Conservation (phyloP, 2,797 vertebrate genomes). For the Thalassophryne amazonica region DNA sequence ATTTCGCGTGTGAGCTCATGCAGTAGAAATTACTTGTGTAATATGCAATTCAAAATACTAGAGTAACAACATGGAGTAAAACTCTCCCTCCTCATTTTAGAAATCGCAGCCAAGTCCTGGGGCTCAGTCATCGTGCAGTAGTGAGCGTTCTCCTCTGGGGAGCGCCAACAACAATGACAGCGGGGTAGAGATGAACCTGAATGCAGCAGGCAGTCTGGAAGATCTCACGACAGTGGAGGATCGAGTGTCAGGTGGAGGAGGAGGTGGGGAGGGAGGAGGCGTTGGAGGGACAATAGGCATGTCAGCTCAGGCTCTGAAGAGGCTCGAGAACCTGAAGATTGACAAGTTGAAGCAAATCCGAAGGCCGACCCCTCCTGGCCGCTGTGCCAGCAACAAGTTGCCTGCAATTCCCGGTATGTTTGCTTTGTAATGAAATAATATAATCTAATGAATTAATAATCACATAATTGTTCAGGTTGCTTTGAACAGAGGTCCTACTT, state of each 20-base stretch:
- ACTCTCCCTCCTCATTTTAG: conserved; percentile 71
- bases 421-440: not conserved
- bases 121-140: conserved; percentile 94
- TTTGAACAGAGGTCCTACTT: not conserved
- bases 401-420: conserved; percentile 85
- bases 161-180: conserved; percentile 97
- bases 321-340: conserved; percentile 93
- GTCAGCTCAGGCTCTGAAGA: conserved; percentile 87
- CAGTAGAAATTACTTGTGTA: not conserved
- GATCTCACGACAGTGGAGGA: conserved; percentile 93
- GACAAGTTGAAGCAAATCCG: conserved; percentile 93
- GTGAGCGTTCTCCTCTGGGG: conserved; percentile 91
- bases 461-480: not conserved
- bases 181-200: conserved; percentile 96
- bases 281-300: conserved; percentile 82
- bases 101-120: conserved; percentile 94
- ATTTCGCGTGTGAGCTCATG: not conserved
- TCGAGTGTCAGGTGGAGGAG: conserved; percentile 74
- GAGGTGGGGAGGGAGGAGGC: conserved; percentile 73
- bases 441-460: too few species aligned
- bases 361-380: conserved; percentile 75
- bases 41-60: too few species aligned
- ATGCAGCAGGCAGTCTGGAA: conserved; percentile 90
- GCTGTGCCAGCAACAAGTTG: conserved; percentile 80
- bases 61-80: too few species aligned